phyloP scores from a whole-genome alignment of 2,888 invertebrate species.

The Euzophera pinguis region DNA sequence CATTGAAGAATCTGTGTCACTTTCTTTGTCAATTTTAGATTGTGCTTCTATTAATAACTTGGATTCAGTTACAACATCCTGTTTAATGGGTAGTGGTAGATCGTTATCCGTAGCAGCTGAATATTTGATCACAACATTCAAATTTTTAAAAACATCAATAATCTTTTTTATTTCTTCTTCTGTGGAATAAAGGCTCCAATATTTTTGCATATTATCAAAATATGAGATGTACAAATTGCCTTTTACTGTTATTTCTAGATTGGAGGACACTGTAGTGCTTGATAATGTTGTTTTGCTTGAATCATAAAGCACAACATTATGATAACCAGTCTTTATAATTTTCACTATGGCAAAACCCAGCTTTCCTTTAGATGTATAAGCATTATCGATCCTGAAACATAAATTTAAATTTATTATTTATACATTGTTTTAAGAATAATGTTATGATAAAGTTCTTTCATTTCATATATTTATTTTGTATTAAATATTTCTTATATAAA shows the following conservation, averaged over 20 bases:
- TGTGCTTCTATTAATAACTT: constrained; percentile 17
- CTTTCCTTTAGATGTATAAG: constrained; percentile 53
- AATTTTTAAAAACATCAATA: constrained; percentile 37
- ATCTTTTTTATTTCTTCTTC: constrained; percentile 46
- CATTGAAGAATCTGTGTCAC: constrained; percentile 59
- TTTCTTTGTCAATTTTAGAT: constrained; percentile 37
- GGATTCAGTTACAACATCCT: constrained; percentile 15
- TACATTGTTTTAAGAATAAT: too few species aligned
- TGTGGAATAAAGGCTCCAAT: constrained; percentile 59
- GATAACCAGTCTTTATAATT: constrained; percentile 37
- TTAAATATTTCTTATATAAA: too few species aligned
- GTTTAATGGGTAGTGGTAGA: constrained; percentile 28
- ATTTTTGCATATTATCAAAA: constrained; percentile 55
- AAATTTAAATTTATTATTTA: background rate
- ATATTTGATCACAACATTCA: constrained; percentile 39
- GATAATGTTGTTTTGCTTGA: constrained; percentile 60
- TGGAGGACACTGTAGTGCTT: constrained; percentile 38
- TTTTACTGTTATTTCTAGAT: constrained; percentile 49
- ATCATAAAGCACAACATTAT: constrained; percentile 60
- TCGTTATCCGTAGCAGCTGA: constrained; percentile 26
- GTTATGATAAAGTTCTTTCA: too few species aligned
- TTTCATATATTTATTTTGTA: too few species aligned
- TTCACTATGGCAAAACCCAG: constrained; percentile 66
- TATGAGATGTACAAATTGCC: constrained; percentile 52
- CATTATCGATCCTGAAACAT: constrained; percentile 49